Conservation (phyloP, 1,140 invertebrate genomes). For the Apocrypta bakeri region DNA sequence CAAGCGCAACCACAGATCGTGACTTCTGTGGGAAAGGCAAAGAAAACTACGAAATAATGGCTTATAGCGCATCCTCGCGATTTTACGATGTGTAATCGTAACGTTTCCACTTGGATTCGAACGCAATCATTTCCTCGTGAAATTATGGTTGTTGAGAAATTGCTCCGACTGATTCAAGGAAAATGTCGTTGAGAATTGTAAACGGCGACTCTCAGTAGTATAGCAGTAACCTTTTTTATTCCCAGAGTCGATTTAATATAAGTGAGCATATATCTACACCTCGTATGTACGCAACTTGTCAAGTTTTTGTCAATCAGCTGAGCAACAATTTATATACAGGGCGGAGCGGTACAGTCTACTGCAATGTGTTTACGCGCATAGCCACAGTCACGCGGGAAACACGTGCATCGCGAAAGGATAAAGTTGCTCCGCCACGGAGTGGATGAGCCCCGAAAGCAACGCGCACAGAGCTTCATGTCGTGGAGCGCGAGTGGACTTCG, state of each 20-base stretch:
- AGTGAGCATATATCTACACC: too few relatives aligned
- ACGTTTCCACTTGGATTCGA: constrained; percentile 49
- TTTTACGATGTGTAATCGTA: constrained; percentile 51
- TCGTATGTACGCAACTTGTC: too few relatives aligned
- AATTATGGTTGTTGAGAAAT: constrained; percentile 47
- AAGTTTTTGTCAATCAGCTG: neutral
- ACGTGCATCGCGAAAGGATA: neutral
- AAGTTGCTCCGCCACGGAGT: constrained; percentile 1
- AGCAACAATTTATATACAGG: constrained; percentile 11
- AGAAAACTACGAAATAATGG: constrained; percentile 56
- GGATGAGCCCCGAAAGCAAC: neutral
- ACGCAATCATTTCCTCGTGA: constrained; percentile 48
- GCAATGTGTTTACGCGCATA: too few relatives aligned
- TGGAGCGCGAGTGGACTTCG: constrained; percentile 61
- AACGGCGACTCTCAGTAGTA: neutral
- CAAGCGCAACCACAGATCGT: constrained; percentile 73
- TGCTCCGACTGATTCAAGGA: constrained; percentile 22
- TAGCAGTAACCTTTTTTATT: neutral
- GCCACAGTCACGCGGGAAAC: neutral
- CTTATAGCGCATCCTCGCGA: constrained; percentile 47
- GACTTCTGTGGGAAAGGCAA: constrained; percentile 73
- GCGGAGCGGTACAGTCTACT: too few relatives aligned
- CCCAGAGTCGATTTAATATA: neutral
- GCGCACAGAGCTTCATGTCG: neutral
- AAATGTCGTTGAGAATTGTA: constrained; percentile 41